phyloP scores from a whole-genome alignment of 2,797 vertebrate species.

The Sphenopsis melanotis region DNA sequence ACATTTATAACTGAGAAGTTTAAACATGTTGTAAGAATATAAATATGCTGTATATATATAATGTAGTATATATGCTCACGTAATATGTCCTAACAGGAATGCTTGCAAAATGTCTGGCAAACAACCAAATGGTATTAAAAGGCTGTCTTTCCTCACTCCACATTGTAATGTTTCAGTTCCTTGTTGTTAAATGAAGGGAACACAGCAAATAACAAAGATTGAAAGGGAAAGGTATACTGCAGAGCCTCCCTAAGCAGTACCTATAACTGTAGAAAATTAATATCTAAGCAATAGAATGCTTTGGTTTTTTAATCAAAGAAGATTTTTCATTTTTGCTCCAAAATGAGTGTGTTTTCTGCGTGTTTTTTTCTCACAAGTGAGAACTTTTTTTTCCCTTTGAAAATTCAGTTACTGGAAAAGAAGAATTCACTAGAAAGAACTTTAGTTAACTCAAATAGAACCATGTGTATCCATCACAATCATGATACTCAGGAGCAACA shows the following conservation, averaged over 20 bases:
- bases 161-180: background rate
- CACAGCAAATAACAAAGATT: background rate
- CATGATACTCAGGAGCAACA: background rate
- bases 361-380: background rate
- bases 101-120: constrained; percentile 43
- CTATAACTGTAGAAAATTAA: background rate
- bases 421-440: background rate
- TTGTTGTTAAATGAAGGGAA: background rate
- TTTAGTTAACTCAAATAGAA: background rate
- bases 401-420: background rate
- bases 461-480: background rate
- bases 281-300: background rate
- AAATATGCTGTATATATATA: constrained; percentile 40
- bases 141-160: background rate
- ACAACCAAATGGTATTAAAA: background rate
- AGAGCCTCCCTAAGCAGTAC: background rate
- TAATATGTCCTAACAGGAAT: constrained; percentile 39
- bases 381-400: background rate
- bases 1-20: constrained; percentile 52
- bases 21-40: constrained; percentile 41
- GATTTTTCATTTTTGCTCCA: background rate
- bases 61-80: background rate
- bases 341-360: background rate
- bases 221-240: background rate
- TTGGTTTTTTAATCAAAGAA: background rate